Evolutionary conservation across 2,888 invertebrate genomes (phyloP), one percentile per base, ranked within the genome.

Genomic region (Megamerina dolium): DNA sequence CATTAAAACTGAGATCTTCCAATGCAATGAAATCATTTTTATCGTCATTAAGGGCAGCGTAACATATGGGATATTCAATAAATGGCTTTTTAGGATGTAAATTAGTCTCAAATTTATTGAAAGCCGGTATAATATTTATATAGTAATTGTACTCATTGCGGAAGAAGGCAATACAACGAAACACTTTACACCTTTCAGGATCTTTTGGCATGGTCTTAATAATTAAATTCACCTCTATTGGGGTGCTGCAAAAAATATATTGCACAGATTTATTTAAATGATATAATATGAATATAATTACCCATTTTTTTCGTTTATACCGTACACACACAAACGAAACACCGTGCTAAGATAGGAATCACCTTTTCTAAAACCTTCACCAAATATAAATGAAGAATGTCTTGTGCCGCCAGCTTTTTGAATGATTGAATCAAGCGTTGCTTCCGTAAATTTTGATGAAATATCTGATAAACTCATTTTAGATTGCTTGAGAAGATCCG

Each of bases 91-190:
- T 56, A 0, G 63, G 57, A 12, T 59, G 45, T 2, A 55, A 57
- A 3, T 52, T 47, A 1, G 48, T 38, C 43, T 71, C 72, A 37
- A 71, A 72, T 5, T 54, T 52, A 33, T 68, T 66, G 34, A 66
- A 57, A 2, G 61, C 62, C 3, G 70, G 68, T 2, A 72, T 45
- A 4, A 71, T 56, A 36, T 64, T 64, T 0, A 55, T 68, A 62
- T 85, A 86, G 61, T 85, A 85, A 39, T 72, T 68, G 1, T 81
- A 80, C 67, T 86, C 85, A 58, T 85, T 85, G 48, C 72, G 71
- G 57, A 85, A 86, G 61, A 85, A 85, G 36, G 81, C 82, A 3
- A 73, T 59, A 29, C 80, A 81, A 43, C 80, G 74, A 54, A 77
- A 85, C 0, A 85, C 79, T 20, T 80, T 78, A 1, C 79, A 74